Conservation (phyloP, 2,888 invertebrate species). For the Lordiphosa andalusiaca region DNA sequence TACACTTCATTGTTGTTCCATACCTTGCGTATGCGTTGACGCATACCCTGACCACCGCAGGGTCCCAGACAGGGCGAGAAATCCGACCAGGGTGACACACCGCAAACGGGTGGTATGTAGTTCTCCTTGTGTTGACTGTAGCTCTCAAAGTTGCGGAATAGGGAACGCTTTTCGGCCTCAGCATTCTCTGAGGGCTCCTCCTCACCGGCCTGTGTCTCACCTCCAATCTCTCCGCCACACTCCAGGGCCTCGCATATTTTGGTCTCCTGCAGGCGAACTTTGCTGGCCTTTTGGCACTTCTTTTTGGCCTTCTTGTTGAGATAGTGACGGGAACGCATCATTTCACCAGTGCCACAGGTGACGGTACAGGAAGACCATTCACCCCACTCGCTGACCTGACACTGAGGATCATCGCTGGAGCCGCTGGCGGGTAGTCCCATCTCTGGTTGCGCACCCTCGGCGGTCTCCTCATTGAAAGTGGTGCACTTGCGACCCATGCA, state of each 20-base stretch:
- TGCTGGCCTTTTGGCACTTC: conserved; percentile 81
- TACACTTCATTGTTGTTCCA: conserved; percentile 78
- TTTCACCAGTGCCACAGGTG: conserved; percentile 86
- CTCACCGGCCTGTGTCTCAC: conserved; percentile 28
- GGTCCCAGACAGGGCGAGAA: conserved; percentile 91
- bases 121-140: conserved; percentile 74
- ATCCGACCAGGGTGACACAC: conserved; percentile 87
- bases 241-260: conserved; percentile 79
- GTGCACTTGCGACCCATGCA: conserved; percentile 79
- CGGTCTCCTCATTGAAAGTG: conserved; percentile 70
- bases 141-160: conserved; percentile 70
- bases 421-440: conserved; percentile 63
- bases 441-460: conserved; percentile 47
- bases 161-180: conserved; percentile 54
- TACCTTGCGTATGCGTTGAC: conserved; percentile 81
- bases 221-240: conserved; percentile 77
- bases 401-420: conserved; percentile 81
- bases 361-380: conserved; percentile 90
- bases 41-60: conserved; percentile 87
- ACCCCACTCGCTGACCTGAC: conserved; percentile 88
- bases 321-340: conserved; percentile 86
- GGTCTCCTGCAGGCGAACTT: conserved; percentile 81
- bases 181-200: conserved; percentile 29
- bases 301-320: conserved; percentile 84
- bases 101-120: conserved; percentile 82